phyloP scores from a whole-genome alignment of 1,140 invertebrate species.

The Xylocopa sonorina region DNA sequence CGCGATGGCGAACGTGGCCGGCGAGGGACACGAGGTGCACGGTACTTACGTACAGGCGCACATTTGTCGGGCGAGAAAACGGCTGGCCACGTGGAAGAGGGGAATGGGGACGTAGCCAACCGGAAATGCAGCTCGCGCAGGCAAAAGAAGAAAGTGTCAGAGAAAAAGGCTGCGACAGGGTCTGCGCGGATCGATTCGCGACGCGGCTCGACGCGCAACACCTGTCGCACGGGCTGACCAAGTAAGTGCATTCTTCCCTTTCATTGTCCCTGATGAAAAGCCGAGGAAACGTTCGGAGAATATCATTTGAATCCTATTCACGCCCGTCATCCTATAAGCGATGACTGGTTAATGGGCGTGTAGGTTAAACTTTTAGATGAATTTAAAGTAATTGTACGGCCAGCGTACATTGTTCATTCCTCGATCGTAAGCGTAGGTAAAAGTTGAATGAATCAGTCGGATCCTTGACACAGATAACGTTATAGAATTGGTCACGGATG shows the following conservation, averaged over 20 bases:
- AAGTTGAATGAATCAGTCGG: not conserved
- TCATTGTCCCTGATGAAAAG: slow-evolving; percentile 27
- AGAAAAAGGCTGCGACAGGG: slow-evolving; percentile 52
- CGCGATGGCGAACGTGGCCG: not conserved
- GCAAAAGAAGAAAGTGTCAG: slow-evolving; percentile 52
- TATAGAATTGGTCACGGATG: not conserved
- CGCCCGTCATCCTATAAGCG: slow-evolving; percentile 30
- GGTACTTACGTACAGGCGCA: no score
- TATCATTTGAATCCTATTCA: slow-evolving; percentile 28
- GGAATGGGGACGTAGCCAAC: not conserved
- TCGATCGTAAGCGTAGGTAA: not conserved
- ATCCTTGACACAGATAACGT: not conserved
- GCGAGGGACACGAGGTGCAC: slow-evolving; percentile 30
- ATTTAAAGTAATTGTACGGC: not conserved
- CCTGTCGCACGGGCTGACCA: slow-evolving; percentile 53
- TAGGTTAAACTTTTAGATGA: not conserved
- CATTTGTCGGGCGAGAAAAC: slow-evolving; percentile 54
- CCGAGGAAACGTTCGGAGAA: slow-evolving; percentile 2
- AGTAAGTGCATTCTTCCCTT: slow-evolving; percentile 46
- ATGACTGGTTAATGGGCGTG: not conserved
- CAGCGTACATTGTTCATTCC: not conserved
- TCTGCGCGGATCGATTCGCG: slow-evolving; percentile 60
- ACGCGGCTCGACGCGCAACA: slow-evolving; percentile 56
- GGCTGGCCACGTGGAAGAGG: slow-evolving; percentile 25
- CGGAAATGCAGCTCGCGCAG: slow-evolving; percentile 47